A percentile compares a stretch with the other conserved stretches of the same genome.
Evolutionary conservation across 2,113 vertebrate species (phyloP).

Genomic region (Solenodon paradoxus): DNA sequence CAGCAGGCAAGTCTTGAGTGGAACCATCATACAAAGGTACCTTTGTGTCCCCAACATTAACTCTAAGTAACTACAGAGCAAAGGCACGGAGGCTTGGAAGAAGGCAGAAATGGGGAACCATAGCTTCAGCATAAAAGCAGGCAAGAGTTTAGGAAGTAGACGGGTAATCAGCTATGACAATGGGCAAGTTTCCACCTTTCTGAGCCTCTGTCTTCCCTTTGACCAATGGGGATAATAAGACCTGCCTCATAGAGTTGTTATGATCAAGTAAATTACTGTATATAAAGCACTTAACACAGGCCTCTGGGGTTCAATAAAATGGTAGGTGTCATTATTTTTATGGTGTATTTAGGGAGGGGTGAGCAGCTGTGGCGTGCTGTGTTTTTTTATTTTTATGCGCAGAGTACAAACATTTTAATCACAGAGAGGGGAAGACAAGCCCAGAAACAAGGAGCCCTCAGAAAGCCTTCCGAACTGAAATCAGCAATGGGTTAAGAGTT

Average conservation of each 20-base stretch:
- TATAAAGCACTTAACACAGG: background rate
- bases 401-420: too few species aligned
- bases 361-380: background rate
- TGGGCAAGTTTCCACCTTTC: slow-evolving; percentile 20
- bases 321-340: background rate
- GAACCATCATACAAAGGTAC: background rate
- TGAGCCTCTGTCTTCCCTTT: slow-evolving; percentile 15
- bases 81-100: background rate
- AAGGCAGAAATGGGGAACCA: background rate
- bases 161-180: slow-evolving; percentile 11
- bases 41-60: background rate
- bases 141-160: background rate
- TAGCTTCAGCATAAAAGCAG: background rate
- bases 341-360: background rate
- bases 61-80: background rate
- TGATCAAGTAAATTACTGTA: slow-evolving; percentile 21
- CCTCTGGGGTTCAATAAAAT: slow-evolving; percentile 17
- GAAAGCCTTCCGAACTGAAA: background rate
- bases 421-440: background rate
- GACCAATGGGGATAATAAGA: slow-evolving; percentile 27
- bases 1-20: background rate
- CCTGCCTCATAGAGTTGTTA: slow-evolving; percentile 1
- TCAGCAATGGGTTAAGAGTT: background rate
- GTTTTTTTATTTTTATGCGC: background rate
- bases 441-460: background rate